Conservation (phyloP, 2,797 vertebrate genomes). For the Mus spretus region DNA sequence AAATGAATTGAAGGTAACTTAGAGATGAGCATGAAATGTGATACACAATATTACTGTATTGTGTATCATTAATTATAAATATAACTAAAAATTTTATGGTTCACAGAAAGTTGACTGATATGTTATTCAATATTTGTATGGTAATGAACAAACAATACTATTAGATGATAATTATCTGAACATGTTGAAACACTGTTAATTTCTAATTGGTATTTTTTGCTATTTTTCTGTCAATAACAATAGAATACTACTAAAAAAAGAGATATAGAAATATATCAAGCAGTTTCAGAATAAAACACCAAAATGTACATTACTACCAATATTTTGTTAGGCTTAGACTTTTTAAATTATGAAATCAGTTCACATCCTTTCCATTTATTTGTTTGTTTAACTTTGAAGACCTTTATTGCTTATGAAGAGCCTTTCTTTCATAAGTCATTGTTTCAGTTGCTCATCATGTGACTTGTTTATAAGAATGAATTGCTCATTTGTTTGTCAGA, state of each 20-base stretch:
- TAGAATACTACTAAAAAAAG: too few relatives aligned
- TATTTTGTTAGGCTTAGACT: background rate
- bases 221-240: background rate
- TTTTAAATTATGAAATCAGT: background rate
- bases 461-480: background rate
- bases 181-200: background rate
- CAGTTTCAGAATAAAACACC: background rate
- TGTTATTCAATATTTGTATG: background rate
- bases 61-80: background rate
- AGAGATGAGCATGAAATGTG: background rate
- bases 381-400: background rate
- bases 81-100: background rate
- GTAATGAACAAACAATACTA: background rate
- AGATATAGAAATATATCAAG: background rate
- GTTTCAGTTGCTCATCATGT: background rate
- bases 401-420: background rate
- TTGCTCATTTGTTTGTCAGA: background rate
- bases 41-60: background rate
- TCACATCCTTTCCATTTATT: background rate
- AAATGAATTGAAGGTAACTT: slow-evolving; percentile 46
- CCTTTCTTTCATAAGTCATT: background rate
- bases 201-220: background rate
- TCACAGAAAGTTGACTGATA: background rate
- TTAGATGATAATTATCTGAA: background rate
- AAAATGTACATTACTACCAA: background rate